Evolutionary conservation across 2,113 vertebrate genomes (phyloP).

Genomic region (Sigmodon hispidus): DNA sequence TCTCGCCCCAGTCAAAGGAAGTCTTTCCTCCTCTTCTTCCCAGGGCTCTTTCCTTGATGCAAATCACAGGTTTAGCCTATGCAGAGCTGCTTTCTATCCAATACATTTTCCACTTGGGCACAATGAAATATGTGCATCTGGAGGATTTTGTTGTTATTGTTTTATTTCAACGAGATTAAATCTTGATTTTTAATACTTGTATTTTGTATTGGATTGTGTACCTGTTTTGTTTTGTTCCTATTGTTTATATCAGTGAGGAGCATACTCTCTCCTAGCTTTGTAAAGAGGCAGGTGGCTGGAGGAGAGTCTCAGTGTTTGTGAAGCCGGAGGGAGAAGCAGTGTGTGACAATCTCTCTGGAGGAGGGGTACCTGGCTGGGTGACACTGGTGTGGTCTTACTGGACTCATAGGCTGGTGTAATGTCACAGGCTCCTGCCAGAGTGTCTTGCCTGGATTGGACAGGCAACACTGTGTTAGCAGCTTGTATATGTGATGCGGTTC

Average conservation of each 20-base stretch:
- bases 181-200: background rate
- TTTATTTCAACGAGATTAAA: background rate
- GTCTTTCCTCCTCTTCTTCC: background rate
- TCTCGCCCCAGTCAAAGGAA: background rate
- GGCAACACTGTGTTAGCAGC: background rate
- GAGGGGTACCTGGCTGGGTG: background rate
- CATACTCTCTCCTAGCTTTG: conserved; percentile 27
- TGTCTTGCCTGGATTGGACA: background rate
- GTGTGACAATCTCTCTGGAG: background rate
- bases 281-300: background rate
- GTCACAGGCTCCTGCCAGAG: background rate
- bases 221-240: background rate
- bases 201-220: background rate
- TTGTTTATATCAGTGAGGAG: background rate
- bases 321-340: background rate
- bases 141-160: background rate
- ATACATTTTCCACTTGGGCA: background rate
- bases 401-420: background rate
- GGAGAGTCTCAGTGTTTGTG: background rate
- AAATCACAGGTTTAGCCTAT: background rate
- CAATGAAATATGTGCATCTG: background rate
- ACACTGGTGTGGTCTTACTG: background rate
- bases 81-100: background rate
- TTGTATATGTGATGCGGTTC: background rate
- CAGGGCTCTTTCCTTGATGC: background rate